Evolutionary conservation across 2,888 invertebrate species (phyloP).

Genomic region (Caenorhabditis sinica): DNA sequence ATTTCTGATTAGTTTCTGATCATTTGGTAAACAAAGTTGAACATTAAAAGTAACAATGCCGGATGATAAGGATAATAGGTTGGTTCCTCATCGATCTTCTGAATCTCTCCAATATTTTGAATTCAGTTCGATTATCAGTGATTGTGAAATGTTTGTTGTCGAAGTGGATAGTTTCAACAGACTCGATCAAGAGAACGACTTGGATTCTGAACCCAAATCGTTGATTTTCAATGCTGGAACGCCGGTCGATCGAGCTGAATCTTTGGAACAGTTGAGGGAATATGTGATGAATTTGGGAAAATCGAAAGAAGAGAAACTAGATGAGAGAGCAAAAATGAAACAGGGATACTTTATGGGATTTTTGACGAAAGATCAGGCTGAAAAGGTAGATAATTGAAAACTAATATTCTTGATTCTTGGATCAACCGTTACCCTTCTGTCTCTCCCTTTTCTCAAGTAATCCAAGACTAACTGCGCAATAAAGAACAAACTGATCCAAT

Average conservation of each 20-base stretch:
- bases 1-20: neutral
- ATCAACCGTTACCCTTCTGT: neutral
- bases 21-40: constrained; percentile 12
- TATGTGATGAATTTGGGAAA: constrained; percentile 15
- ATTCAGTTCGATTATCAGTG: constrained; percentile 14
- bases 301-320: neutral
- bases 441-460: neutral
- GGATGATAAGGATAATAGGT: constrained; percentile 24
- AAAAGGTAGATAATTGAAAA: too few species aligned
- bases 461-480: constrained; percentile 29
- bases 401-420: neutral
- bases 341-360: constrained; percentile 44
- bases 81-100: neutral
- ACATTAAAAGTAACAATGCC: constrained; percentile 17
- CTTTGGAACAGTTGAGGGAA: constrained; percentile 26
- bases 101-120: neutral
- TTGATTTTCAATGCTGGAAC: constrained; percentile 26
- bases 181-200: neutral
- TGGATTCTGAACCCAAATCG: constrained; percentile 9
- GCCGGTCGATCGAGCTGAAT: constrained; percentile 26
- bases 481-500: constrained; percentile 31
- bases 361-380: constrained; percentile 10
- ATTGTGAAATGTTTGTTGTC: constrained; percentile 24
- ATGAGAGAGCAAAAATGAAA: constrained; percentile 5
- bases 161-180: constrained; percentile 15